These are phyloP conservation scores for Galeopterus variegatus DNA, from an alignment of 2,113 vertebrate genomes.

Conservation along the genomic window DNA sequence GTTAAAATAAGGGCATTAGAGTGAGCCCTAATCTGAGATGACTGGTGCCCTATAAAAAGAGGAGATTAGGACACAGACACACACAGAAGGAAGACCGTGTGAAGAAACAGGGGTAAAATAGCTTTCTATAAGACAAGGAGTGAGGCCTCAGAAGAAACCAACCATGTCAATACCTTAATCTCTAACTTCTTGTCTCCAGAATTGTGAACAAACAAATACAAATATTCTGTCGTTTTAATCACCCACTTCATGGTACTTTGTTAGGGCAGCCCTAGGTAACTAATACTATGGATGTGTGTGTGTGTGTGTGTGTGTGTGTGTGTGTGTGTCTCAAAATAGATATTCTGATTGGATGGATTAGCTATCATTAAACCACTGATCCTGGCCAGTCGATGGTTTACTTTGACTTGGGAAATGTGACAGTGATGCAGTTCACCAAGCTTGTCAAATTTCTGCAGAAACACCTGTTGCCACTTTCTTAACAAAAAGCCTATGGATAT, in stretches of 20 bases:
- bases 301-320: not conserved
- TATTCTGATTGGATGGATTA: not conserved
- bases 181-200: no score
- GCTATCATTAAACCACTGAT: not conserved
- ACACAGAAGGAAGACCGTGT: not conserved
- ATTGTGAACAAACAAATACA: not conserved
- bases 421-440: not conserved
- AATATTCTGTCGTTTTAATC: not conserved
- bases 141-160: not conserved
- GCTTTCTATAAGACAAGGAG: not conserved
- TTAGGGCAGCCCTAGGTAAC: not conserved
- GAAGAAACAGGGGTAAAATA: no score
- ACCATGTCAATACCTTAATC: no score
- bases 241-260: not conserved
- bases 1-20: not conserved
- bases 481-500: not conserved
- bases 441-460: not conserved
- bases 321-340: not conserved
- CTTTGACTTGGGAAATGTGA: not conserved
- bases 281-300: not conserved
- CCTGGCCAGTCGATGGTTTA: not conserved
- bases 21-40: no score
- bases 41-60: not conserved
- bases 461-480: not conserved
- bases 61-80: not conserved